These are phyloP conservation scores for Sparidentex hasta DNA, from an alignment of 2,797 vertebrate species.

Conservation along the genomic window DNA sequence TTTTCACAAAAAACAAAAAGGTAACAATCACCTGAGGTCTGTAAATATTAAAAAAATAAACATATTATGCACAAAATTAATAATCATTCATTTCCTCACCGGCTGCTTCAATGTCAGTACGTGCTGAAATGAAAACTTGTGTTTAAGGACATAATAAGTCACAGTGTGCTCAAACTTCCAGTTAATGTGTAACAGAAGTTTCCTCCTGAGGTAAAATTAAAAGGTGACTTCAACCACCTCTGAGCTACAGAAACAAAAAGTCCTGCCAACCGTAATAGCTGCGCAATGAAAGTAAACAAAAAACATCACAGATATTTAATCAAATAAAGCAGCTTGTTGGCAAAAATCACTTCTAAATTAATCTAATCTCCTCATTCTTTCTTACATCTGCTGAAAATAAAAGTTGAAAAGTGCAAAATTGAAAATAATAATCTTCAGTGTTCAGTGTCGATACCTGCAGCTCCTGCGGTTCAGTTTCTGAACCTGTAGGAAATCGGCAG, in stretches of 20 bases:
- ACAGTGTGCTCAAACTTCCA: background rate
- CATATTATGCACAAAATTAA: conserved; percentile 6
- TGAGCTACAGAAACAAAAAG: background rate
- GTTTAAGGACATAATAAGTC: background rate
- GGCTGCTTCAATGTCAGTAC: background rate
- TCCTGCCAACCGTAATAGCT: background rate
- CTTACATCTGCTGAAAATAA: background rate
- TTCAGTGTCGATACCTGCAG: background rate
- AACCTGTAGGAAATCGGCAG: conserved; percentile 94
- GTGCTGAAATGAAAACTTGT: background rate
- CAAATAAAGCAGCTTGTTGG: background rate
- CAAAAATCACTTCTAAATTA: background rate
- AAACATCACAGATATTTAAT: background rate
- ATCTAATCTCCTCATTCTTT: background rate
- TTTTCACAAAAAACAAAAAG: conserved; percentile 14
- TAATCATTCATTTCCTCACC: background rate
- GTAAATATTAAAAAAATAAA: background rate
- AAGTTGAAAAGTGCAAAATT: background rate
- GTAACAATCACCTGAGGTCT: background rate
- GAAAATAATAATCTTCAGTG: background rate
- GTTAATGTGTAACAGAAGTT: background rate
- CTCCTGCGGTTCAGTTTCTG: conserved; percentile 83
- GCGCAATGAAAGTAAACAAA: background rate
- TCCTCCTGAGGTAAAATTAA: background rate
- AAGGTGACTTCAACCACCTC: background rate